A percentile compares a stretch with the other conserved stretches of the same genome.
phyloP scores from a whole-genome alignment of 2,888 invertebrate species.

The Heteropelma amictum region DNA sequence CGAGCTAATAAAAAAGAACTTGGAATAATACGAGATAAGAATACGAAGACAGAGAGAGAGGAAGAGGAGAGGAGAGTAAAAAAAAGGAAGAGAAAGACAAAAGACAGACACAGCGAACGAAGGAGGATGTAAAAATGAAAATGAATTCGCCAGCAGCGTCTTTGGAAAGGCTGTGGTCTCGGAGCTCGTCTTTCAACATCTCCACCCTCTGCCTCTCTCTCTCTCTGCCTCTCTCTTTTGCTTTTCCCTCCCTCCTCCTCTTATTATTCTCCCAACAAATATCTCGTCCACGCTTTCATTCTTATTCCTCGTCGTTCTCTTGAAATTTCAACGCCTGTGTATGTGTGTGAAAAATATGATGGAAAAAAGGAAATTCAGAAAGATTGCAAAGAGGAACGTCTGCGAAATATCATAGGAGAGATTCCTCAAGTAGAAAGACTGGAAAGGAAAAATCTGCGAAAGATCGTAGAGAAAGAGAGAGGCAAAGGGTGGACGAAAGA shows the following conservation, averaged over 20 bases:
- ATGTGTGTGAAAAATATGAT: not conserved
- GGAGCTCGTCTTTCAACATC: constrained; percentile 51
- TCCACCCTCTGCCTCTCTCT: not conserved
- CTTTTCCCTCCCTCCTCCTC: not conserved
- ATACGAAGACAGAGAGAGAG: constrained; percentile 6
- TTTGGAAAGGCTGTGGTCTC: constrained; percentile 56
- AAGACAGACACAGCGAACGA: constrained; percentile 10
- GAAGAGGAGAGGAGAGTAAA: not conserved
- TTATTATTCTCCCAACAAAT: constrained; percentile 4
- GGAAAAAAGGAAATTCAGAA: not conserved
- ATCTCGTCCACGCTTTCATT: constrained; percentile 6
- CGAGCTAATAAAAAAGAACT: constrained; percentile 55
- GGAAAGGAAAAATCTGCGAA: constrained; percentile 16
- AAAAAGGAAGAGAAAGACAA: not conserved
- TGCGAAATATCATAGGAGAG: constrained; percentile 23
- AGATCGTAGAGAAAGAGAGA: constrained; percentile 12
- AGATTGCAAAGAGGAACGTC: not conserved
- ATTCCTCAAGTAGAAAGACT: constrained; percentile 3
- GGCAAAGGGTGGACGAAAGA: not conserved
- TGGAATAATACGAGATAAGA: constrained; percentile 21
- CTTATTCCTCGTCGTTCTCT: not conserved
- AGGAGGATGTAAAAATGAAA: constrained; percentile 61
- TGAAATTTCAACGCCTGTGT: constrained; percentile 15
- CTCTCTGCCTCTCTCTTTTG: not conserved
- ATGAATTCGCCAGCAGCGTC: constrained; percentile 61